Percentiles rank a stretch among this genome's conserved stretches.
phyloP scores from a whole-genome alignment of 1,140 invertebrate species.

The Oreohelix idahoensis region DNA sequence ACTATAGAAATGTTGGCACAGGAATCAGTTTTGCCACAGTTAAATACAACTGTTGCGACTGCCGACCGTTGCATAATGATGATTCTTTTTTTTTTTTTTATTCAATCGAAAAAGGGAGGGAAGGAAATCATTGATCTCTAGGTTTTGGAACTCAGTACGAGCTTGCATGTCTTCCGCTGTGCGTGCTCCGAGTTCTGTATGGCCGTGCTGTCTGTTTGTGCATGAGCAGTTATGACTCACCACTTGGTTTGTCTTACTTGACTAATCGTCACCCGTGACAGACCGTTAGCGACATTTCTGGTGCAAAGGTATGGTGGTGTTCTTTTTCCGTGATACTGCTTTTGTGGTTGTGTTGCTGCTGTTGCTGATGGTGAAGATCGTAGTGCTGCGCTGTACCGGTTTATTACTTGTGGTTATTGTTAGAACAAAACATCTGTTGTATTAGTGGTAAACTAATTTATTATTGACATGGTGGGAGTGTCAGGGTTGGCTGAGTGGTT shows the following conservation, averaged over 20 bases:
- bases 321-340: not conserved
- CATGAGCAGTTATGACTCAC: not conserved
- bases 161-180: too few species aligned
- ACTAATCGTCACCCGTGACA: not conserved
- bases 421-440: not conserved
- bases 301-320: not conserved
- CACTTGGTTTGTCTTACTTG: not conserved
- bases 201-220: not conserved
- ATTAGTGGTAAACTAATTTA: not conserved
- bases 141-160: not conserved
- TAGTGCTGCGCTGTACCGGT: too few species aligned
- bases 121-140: not conserved
- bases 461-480: too few species aligned
- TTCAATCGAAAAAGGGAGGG: not conserved
- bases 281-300: not conserved
- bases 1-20: not conserved
- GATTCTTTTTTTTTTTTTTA: too few species aligned
- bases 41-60: slow-evolving; percentile 1
- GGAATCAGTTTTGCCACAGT: not conserved
- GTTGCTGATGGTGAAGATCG: not conserved
- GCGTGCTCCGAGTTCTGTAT: not conserved
- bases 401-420: not conserved
- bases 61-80: not conserved
- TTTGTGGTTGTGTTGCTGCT: not conserved
- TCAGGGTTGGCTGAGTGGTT: too few species aligned